Evolutionary conservation across 92 coral and sea anemone species (phyloP), one percentile per base, ranked within the genome.

Genomic region (Diadumene lineata): DNA sequence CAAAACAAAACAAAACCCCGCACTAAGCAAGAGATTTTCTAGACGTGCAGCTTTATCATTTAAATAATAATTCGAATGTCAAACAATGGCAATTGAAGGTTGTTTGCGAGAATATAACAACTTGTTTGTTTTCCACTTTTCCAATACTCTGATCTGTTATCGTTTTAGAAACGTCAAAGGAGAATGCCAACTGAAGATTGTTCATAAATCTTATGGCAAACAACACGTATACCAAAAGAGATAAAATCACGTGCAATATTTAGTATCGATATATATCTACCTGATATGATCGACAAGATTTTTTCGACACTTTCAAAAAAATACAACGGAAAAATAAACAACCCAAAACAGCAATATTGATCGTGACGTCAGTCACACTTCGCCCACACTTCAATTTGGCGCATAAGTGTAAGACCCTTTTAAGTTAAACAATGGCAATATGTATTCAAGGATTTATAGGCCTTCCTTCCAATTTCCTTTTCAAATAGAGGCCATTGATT

Each of bases 401-500:
- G 60, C 19, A 53, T 2, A 53, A 21, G 60, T 53, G 2, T 23
- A 53, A 53, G 19, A 53, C 10, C 60, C 24, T 53, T 53, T 53
- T 15, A 21, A 4, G 7, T 38, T 38, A 53, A 53, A 53, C 60
- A 53, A 53, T 21, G 19, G 60, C 60, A 21, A 53, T 53, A 53
- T 53, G 60, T 53, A 15, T 53, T 53, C 60, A 15, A 53, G 21
- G 19, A 23, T 13, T 53, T 4, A 3, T 3, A 53, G 24, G 24
- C n/a, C 60, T 53, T 53, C 60, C 60, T 53, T 53, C 60, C 60
- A 53, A 53, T 53, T 53, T 53, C 48, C 60, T 15, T 53, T 53
- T 8, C 6, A 23, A 53, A 53, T 21, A 53, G 24, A 4, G 19
- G 60, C 60, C 24, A 53, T 44, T 8, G 60, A 53, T 4, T 3